Evolutionary conservation across 2,888 invertebrate genomes (phyloP).

Genomic region (Nomada ferruginata): DNA sequence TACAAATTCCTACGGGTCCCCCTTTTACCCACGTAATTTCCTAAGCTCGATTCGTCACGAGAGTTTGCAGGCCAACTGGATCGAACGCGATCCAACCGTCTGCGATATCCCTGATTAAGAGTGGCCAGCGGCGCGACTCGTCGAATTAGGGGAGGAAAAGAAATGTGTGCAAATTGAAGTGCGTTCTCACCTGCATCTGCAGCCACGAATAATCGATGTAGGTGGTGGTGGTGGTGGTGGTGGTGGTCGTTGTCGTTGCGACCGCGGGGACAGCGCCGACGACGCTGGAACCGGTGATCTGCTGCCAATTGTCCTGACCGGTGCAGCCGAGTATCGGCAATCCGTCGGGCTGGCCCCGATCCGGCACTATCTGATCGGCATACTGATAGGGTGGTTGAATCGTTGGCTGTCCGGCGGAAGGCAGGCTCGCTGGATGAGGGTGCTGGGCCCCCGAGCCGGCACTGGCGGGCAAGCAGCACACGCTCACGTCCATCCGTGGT

Average conservation of each 20-base stretch:
- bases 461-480: slow-evolving; percentile 82
- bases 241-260: slow-evolving; percentile 76
- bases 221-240: slow-evolving; percentile 78
- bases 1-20: no score
- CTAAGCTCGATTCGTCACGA: no score
- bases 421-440: slow-evolving; percentile 75
- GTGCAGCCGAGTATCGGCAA: slow-evolving; percentile 77
- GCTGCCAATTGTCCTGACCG: slow-evolving; percentile 79
- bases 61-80: no score
- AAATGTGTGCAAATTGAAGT: not conserved
- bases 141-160: no score
- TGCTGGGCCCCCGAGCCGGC: slow-evolving; percentile 82
- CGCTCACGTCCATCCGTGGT: slow-evolving; percentile 83
- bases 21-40: no score
- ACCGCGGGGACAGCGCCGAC: slow-evolving; percentile 72
- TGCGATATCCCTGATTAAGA: no score
- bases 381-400: slow-evolving; percentile 80
- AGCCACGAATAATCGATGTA: slow-evolving; percentile 83
- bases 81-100: no score
- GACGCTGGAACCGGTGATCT: slow-evolving; percentile 70
- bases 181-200: slow-evolving; percentile 80
- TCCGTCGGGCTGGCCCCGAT: slow-evolving; percentile 80
- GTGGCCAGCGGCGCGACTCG: no score
- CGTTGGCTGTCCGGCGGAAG: slow-evolving; percentile 76
- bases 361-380: slow-evolving; percentile 83